These are phyloP conservation scores for Bhutanitis thaidina DNA, from an alignment of 2,888 invertebrate species.

Conservation along the genomic window DNA sequence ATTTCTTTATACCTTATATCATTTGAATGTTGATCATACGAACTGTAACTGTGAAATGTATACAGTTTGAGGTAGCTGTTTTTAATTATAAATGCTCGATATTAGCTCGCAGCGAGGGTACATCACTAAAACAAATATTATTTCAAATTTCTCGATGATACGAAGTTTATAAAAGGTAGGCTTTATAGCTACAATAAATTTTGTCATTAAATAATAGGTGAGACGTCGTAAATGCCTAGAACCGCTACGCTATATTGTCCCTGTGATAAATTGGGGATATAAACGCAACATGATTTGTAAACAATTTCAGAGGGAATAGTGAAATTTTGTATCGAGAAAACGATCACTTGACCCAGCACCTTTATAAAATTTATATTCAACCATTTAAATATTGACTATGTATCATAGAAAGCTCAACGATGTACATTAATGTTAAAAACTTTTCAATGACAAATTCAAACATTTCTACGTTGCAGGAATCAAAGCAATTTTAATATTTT, in stretches of 20 bases:
- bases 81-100: background rate
- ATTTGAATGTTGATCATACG: background rate
- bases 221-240: background rate
- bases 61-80: no score
- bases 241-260: background rate
- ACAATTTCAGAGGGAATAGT: background rate
- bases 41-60: background rate
- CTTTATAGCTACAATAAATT: constrained; percentile 4
- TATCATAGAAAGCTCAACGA: background rate
- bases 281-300: constrained; percentile 9
- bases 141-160: background rate
- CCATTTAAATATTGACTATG: no score
- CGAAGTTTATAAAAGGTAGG: constrained; percentile 2
- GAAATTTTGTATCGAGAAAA: background rate
- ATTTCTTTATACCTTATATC: no score
- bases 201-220: constrained; percentile 8
- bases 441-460: background rate
- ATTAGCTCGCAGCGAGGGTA: constrained; percentile 3
- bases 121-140: background rate
- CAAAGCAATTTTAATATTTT: no score
- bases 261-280: constrained; percentile 6
- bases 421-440: background rate
- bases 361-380: constrained; percentile 1
- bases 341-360: background rate
- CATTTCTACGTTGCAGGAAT: background rate